Conservation (phyloP, 2,888 invertebrate species). For the Deilephila porcellus region DNA sequence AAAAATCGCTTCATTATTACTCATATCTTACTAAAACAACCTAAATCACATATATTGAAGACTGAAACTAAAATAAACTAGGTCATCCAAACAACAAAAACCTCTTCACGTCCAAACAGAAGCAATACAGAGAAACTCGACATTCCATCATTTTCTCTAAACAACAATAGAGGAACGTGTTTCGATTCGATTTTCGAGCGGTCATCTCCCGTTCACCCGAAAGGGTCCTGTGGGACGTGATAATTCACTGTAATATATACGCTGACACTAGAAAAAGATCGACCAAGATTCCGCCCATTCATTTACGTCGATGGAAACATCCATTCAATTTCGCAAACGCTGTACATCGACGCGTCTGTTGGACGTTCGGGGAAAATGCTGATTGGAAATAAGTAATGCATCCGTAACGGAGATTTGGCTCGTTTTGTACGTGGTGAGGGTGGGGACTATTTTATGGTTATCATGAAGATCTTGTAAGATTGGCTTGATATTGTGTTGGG, state of each 20-base stretch:
- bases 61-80: neutral
- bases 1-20: too few relatives aligned
- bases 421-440: neutral
- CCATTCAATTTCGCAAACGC: slow-evolving; percentile 32
- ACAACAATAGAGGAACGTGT: slow-evolving; percentile 10
- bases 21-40: too few relatives aligned
- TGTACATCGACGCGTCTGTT: slow-evolving; percentile 28
- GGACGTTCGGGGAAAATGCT: slow-evolving; percentile 20
- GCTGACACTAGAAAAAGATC: slow-evolving; percentile 30
- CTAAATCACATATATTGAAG: too few relatives aligned
- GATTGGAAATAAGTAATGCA: slow-evolving; percentile 26
- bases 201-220: slow-evolving; percentile 11
- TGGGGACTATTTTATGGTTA: slow-evolving; percentile 17
- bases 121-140: slow-evolving; percentile 14
- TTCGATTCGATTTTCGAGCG: slow-evolving; percentile 11
- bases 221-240: slow-evolving; percentile 26
- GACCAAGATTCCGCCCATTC: slow-evolving; percentile 25
- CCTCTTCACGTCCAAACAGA: neutral
- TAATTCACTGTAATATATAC: slow-evolving; percentile 30
- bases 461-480: slow-evolving; percentile 24
- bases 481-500: slow-evolving; percentile 6
- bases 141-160: slow-evolving; percentile 22
- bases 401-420: neutral
- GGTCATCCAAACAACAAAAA: neutral
- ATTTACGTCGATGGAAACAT: slow-evolving; percentile 26